Base-by-base conservation (phyloP, 1,140 invertebrate species). In the Asobara japonica region DNA sequence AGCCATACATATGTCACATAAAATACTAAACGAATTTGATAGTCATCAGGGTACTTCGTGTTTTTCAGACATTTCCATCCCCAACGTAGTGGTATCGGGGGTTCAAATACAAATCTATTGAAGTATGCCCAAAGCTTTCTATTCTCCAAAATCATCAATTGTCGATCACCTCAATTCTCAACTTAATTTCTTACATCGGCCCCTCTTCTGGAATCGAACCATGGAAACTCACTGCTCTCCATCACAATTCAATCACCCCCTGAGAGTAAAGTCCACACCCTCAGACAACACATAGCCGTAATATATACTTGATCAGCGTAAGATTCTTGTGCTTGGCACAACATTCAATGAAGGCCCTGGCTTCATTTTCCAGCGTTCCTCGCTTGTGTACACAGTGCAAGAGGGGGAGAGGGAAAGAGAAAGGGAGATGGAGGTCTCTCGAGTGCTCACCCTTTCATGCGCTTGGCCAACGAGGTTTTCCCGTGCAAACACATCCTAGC, bases 341-440 rank as follows among this genome's bases (percentile, higher is more conserved):
- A 41, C 65, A 66, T 66, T 33, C 65, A 38, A 41, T 66, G 65
- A 66, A 66, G 41, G 27, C 25, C 29, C 36, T 36, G 27, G 56
- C 68, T 61, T 70, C 27, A 60, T 70, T 60, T 61, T 60, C 22
- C 56, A 70, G 30, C 45, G 38, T 41, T 51, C 13, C 8, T 68
- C 65, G 65, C 22, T 48, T 68, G 10, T 68, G 22, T 68, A 65
- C 64, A 45, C 25, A 16, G 22, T 51, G 27, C n/a, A n/a, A n/a
- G n/a, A n/a, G n/a, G n/a, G n/a, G n/a, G n/a, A n/a, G n/a, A n/a
- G n/a, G n/a, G n/a, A n/a, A n/a, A n/a, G n/a, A n/a, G n/a, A n/a
- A n/a, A n/a, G n/a, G 16, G 18, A 36, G 25, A 36, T 13, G 11
- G 18, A 18, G 18, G 36, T 68, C 68, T 27, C 31, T 69, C 16